phyloP scores from a whole-genome alignment of 2,797 vertebrate genomes.

The Sciaenops ocellatus region DNA sequence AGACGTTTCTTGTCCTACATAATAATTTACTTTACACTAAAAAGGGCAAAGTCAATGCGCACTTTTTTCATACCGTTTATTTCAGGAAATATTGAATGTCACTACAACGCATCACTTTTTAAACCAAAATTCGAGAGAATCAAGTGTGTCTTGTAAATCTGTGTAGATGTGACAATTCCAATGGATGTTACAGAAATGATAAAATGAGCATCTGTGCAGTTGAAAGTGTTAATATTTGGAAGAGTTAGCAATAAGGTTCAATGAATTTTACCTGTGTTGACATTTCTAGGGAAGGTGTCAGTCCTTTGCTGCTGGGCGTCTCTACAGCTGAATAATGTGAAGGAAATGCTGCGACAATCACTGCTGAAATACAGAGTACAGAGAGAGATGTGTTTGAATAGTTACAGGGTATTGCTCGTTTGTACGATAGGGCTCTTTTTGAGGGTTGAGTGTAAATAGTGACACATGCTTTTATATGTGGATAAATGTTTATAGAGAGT shows the following conservation, averaged over 20 bases:
- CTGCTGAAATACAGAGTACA: conserved; percentile 12
- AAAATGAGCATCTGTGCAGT: conserved; percentile 7
- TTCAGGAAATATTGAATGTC: conserved; percentile 40
- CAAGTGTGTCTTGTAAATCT: conserved; percentile 17
- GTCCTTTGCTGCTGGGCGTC: background rate
- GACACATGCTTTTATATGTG: conserved; percentile 66
- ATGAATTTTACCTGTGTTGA: conserved; percentile 9
- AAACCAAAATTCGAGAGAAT: conserved; percentile 23
- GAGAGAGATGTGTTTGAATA: conserved; percentile 23
- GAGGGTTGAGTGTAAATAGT: conserved; percentile 60
- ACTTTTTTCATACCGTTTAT: conserved; percentile 9
- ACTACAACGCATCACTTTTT: conserved; percentile 6
- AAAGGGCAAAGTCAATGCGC: conserved; percentile 12
- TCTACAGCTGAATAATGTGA: conserved; percentile 34
- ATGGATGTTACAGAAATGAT: conserved; percentile 1
- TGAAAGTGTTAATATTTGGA: conserved; percentile 17
- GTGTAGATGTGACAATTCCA: conserved; percentile 13
- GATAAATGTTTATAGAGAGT: conserved; percentile 71
- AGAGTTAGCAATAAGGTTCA: conserved; percentile 45
- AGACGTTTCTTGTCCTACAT: conserved; percentile 11
- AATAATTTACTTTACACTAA: conserved; percentile 8
- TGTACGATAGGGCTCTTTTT: conserved; percentile 51
- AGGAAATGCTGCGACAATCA: conserved; percentile 72
- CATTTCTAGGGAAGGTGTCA: conserved; percentile 15
- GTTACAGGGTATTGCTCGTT: conserved; percentile 14